These are phyloP conservation scores for Agrenia bidenticulata DNA, from an alignment of 2,888 invertebrate genomes.

Conservation along the genomic window DNA sequence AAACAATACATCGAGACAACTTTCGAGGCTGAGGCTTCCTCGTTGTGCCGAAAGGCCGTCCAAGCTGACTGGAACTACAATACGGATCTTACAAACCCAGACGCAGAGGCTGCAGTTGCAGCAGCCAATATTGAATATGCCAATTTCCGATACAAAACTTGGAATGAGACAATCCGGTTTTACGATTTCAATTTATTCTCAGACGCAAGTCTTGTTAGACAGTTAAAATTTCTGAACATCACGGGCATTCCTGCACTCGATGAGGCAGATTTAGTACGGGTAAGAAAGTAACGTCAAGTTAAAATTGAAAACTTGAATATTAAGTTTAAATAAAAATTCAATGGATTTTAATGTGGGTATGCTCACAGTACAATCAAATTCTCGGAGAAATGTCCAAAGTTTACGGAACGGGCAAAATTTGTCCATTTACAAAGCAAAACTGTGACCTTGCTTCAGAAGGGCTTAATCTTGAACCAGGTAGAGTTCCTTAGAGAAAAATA, in stretches of 20 bases:
- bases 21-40: slow-evolving; percentile 32
- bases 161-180: slow-evolving; percentile 38
- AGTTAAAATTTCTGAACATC: slow-evolving; percentile 70
- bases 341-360: no score
- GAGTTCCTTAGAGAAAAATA: no score
- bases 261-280: slow-evolving; percentile 73
- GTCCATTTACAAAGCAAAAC: slow-evolving; percentile 60
- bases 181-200: slow-evolving; percentile 35
- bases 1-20: slow-evolving; percentile 32
- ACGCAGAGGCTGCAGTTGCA: slow-evolving; percentile 26
- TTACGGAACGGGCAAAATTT: slow-evolving; percentile 71
- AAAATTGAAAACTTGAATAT: no score
- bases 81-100: slow-evolving; percentile 54
- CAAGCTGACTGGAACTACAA: slow-evolving; percentile 57
- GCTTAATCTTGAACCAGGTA: slow-evolving; percentile 61
- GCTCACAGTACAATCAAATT: slow-evolving; percentile 54
- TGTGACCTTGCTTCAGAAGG: slow-evolving; percentile 59
- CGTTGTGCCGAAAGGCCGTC: slow-evolving; percentile 55
- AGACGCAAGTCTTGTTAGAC: slow-evolving; percentile 59
- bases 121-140: slow-evolving; percentile 35
- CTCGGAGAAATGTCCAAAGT: slow-evolving; percentile 73
- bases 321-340: no score
- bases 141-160: slow-evolving; percentile 37
- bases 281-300: slow-evolving; percentile 56
- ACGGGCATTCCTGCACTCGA: slow-evolving; percentile 71